These are phyloP conservation scores for Ariopsis seemanni DNA, from an alignment of 2,113 vertebrate species.

Conservation along the genomic window DNA sequence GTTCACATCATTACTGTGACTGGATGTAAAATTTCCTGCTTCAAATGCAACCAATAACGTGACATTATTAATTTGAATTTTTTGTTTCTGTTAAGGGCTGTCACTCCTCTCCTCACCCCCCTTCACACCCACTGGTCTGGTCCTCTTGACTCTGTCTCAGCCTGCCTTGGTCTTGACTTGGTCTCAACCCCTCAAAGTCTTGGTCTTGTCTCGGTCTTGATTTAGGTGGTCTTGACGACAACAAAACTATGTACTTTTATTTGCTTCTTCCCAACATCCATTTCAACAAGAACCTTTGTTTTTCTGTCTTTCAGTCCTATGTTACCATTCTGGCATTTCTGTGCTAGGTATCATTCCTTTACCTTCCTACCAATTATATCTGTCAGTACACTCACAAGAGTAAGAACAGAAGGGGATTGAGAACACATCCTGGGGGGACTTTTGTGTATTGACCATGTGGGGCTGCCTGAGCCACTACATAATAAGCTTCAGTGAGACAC, in stretches of 20 bases:
- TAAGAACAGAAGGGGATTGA: neutral
- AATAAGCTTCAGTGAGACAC: neutral
- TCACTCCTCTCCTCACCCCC: too few species aligned
- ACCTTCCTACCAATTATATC: neutral
- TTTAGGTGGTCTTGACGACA: too few species aligned
- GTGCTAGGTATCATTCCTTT: neutral
- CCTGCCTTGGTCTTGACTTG: too few species aligned
- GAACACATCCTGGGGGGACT: neutral
- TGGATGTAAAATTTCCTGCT: too few species aligned
- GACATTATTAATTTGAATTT: too few species aligned
- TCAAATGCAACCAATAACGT: too few species aligned
- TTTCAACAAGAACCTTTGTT: neutral
- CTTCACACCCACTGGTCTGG: too few species aligned
- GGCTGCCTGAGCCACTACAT: neutral
- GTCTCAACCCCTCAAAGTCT: too few species aligned
- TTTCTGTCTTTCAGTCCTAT: neutral
- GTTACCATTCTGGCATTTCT: neutral
- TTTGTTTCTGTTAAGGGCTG: too few species aligned
- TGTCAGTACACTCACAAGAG: neutral
- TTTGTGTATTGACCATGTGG: neutral
- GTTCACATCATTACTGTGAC: too few species aligned
- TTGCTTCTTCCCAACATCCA: neutral
- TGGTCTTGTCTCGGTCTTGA: too few species aligned
- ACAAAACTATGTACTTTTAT: neutral
- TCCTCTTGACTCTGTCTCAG: too few species aligned